A percentile compares a stretch with the other conserved stretches of the same genome.
Evolutionary conservation across 2,113 vertebrate species (phyloP).

Genomic region (Connochaetes taurinus): DNA sequence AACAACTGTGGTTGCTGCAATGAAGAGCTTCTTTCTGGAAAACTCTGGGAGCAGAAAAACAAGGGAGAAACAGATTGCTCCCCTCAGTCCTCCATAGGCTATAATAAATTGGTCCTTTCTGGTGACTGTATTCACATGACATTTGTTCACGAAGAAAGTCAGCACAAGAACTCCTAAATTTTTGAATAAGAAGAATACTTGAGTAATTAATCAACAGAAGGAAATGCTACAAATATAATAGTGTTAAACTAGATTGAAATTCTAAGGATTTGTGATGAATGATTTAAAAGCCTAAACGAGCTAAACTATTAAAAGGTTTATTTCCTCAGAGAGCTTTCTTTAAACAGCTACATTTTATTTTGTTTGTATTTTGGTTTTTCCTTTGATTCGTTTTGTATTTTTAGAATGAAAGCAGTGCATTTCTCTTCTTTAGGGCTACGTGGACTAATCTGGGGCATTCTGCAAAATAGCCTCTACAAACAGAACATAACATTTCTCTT

Average conservation of each 20-base stretch:
- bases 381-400: background rate
- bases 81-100: conserved; percentile 83
- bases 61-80: conserved; percentile 87
- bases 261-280: background rate
- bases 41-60: conserved; percentile 88
- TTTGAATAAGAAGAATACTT: conserved; percentile 5
- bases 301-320: background rate
- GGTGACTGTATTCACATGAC: conserved; percentile 81
- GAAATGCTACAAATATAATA: background rate
- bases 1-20: conserved; percentile 86
- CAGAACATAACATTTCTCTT: background rate
- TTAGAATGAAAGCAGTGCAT: background rate
- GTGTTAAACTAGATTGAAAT: background rate
- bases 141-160: conserved; percentile 86
- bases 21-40: conserved; percentile 86
- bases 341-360: background rate
- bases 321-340: background rate
- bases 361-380: background rate
- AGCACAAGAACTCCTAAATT: conserved; percentile 83
- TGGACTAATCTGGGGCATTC: background rate
- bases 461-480: background rate
- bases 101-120: conserved; percentile 89
- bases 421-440: background rate
- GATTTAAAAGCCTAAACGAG: background rate
- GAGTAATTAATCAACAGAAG: background rate